Percentiles rank a stretch among this genome's conserved stretches.
phyloP scores from a whole-genome alignment of 2,797 vertebrate genomes.

The Spatula clypeata region DNA sequence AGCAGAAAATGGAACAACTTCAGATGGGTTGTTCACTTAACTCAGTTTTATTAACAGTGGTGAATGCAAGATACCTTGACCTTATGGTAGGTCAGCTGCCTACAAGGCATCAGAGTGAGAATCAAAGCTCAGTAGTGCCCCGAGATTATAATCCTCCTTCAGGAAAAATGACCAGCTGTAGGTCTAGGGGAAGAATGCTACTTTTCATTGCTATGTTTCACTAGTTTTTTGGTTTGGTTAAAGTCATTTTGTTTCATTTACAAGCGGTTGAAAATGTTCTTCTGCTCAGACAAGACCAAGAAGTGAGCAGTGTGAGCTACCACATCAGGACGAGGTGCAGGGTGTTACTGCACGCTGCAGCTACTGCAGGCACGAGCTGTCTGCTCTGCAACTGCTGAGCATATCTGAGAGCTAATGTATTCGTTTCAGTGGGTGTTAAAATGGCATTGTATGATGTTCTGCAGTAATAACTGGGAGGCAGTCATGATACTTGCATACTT shows the following conservation, averaged over 20 bases:
- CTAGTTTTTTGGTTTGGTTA: neutral
- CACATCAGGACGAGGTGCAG: rapidly evolving
- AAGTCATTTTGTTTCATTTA: neutral
- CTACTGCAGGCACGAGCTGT: rapidly evolving
- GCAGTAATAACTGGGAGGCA: neutral
- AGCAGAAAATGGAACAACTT: neutral
- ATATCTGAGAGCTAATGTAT: neutral
- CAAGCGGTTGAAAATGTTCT: rapidly evolving
- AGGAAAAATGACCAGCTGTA: neutral
- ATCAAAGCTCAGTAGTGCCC: neutral
- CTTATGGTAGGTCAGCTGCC: neutral
- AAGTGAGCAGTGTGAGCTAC: neutral
- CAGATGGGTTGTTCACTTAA: neutral
- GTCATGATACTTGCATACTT: neutral
- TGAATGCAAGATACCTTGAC: neutral
- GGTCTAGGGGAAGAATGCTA: neutral
- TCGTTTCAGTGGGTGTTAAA: neutral
- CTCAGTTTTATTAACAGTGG: rapidly evolving
- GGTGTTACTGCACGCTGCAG: rapidly evolving
- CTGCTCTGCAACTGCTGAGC: rapidly evolving
- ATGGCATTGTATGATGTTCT: neutral
- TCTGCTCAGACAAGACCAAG: neutral
- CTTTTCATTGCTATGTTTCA: rapidly evolving
- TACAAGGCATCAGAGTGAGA: neutral
- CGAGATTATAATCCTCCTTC: neutral